Conservation (phyloP, 2,888 invertebrate genomes). For the Nebria brevicollis region DNA sequence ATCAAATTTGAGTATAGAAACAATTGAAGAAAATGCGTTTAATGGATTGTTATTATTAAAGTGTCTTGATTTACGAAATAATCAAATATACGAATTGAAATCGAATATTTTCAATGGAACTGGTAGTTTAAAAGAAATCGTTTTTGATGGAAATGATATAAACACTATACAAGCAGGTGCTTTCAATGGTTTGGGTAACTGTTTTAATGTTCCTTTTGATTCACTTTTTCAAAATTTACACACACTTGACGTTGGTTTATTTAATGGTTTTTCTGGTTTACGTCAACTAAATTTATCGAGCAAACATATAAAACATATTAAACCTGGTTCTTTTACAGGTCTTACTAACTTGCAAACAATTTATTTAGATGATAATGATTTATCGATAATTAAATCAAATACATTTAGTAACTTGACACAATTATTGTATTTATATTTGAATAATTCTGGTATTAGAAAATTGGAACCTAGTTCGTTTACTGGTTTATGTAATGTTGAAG, state of each 20-base stretch:
- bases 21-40: conserved; percentile 14
- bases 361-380: conserved; percentile 21
- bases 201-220: no score
- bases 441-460: no score
- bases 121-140: not conserved
- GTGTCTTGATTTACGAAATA: conserved; percentile 8
- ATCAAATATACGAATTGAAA: not conserved
- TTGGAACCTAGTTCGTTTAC: conserved; percentile 6
- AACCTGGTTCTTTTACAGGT: no score
- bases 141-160: not conserved
- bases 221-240: no score
- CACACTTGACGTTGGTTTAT: no score
- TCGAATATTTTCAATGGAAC: not conserved
- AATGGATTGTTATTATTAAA: not conserved
- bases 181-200: no score
- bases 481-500: conserved; percentile 17
- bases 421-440: no score
- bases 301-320: no score
- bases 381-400: not conserved
- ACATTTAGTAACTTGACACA: no score
- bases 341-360: not conserved
- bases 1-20: conserved; percentile 6
- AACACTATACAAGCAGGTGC: not conserved
- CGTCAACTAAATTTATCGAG: no score
- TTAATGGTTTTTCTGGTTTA: no score